These are phyloP conservation scores for fruit fly (Drosophila melanogaster) DNA, from an alignment of 1,140 invertebrate genomes.

Conservation along the genomic window DNA sequence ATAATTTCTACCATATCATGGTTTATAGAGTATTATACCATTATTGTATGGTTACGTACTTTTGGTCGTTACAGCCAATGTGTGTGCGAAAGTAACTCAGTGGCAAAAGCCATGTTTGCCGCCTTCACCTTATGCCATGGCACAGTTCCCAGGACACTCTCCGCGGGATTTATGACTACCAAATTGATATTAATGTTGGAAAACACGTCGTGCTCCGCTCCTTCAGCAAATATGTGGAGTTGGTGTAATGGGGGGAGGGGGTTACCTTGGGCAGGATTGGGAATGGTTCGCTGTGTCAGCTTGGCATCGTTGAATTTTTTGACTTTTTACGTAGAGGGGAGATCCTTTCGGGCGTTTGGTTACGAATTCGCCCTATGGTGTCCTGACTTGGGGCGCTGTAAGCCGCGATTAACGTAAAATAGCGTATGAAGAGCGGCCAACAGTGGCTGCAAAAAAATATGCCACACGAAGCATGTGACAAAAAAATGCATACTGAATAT, in stretches of 20 bases:
- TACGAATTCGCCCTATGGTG: slow-evolving; percentile 11
- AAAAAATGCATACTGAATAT: slow-evolving; percentile 33
- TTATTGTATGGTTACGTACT: too few species aligned
- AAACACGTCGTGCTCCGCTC: slow-evolving; percentile 44
- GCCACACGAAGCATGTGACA: slow-evolving; percentile 25
- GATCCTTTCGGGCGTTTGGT: slow-evolving; percentile 15
- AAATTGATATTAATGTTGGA: slow-evolving; percentile 80
- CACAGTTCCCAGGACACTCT: slow-evolving; percentile 27
- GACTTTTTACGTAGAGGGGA: slow-evolving; percentile 25
- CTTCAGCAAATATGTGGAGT: slow-evolving; percentile 22
- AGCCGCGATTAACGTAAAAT: slow-evolving; percentile 74
- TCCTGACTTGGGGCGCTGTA: slow-evolving; percentile 53
- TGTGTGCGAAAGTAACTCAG: too few species aligned
- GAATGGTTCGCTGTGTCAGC: too few species aligned
- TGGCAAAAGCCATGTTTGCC: too few species aligned
- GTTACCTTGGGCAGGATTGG: too few species aligned
- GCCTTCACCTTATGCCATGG: too few species aligned
- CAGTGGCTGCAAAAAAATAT: slow-evolving; percentile 40
- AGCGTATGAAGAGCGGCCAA: slow-evolving; percentile 50
- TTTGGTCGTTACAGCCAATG: too few species aligned
- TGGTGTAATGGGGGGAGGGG: neutral
- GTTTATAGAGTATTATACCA: too few species aligned
- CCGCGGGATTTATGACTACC: slow-evolving; percentile 79
- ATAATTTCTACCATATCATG: too few species aligned
- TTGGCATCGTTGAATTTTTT: slow-evolving; percentile 47